Evolutionary conservation across 2,888 invertebrate species (phyloP).

Genomic region (Cephalotes varians): DNA sequence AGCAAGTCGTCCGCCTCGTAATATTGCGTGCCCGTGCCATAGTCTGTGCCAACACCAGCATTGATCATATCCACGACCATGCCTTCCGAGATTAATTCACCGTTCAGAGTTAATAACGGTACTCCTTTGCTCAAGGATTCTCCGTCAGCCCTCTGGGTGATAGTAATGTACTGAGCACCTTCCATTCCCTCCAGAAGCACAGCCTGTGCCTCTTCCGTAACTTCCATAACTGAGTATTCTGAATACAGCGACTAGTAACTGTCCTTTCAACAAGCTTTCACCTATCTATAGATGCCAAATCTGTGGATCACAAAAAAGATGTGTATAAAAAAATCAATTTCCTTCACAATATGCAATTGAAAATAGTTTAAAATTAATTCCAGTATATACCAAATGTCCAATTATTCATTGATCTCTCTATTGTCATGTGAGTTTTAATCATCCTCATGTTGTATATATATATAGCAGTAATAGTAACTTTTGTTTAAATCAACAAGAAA

Average conservation of each 20-base stretch:
- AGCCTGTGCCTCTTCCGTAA: slow-evolving; percentile 83
- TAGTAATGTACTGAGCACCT: slow-evolving; percentile 85
- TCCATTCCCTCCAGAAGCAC: slow-evolving; percentile 84
- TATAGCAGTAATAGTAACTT: neutral
- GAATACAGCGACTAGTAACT: neutral
- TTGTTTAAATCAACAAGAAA: neutral
- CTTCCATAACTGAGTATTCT: slow-evolving; percentile 78
- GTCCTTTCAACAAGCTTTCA: slow-evolving; percentile 16
- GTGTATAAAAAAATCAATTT: neutral
- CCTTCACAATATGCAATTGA: neutral
- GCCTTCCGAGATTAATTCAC: slow-evolving; percentile 83
- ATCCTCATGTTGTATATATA: no score
- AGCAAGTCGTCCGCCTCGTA: slow-evolving; percentile 83
- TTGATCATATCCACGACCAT: slow-evolving; percentile 85
- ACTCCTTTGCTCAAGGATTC: slow-evolving; percentile 83
- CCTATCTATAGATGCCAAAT: slow-evolving; percentile 57
- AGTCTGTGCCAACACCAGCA: slow-evolving; percentile 82
- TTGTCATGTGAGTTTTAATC: neutral
- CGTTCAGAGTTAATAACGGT: slow-evolving; percentile 82
- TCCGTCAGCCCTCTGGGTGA: slow-evolving; percentile 84
- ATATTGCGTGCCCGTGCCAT: slow-evolving; percentile 80
- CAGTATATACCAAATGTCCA: neutral
- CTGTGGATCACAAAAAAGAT: slow-evolving; percentile 35
- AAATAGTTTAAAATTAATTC: neutral
- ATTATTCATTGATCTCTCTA: neutral